Conservation (phyloP, 2,888 invertebrate genomes). For the Drosophila anceps region DNA sequence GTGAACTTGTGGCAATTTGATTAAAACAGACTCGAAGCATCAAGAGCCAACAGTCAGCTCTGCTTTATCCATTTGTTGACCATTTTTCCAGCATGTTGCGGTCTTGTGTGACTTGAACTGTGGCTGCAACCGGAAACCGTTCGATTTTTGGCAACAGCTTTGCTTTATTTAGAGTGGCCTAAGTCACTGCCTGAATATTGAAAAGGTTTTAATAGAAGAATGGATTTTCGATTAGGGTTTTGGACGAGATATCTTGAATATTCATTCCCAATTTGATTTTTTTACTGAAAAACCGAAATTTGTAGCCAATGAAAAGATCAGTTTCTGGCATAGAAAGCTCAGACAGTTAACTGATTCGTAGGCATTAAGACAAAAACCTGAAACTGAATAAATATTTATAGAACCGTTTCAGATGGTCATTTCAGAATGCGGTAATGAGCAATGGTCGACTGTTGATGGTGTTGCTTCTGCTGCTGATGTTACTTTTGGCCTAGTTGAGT, state of each 20-base stretch:
- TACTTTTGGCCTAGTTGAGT: slow-evolving; percentile 66
- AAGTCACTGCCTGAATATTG: slow-evolving; percentile 3
- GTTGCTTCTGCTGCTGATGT: slow-evolving; percentile 24
- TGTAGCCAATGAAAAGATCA: no score
- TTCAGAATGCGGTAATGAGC: slow-evolving; percentile 59
- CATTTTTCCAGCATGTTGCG: slow-evolving; percentile 46
- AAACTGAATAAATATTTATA: neutral
- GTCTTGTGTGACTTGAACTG: slow-evolving; percentile 35
- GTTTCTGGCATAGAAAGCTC: no score
- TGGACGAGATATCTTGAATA: neutral
- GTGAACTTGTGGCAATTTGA: slow-evolving; percentile 69
- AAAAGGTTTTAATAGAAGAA: slow-evolving; percentile 1
- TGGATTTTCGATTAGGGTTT: slow-evolving; percentile 5
- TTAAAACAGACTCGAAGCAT: slow-evolving; percentile 64
- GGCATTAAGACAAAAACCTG: neutral
- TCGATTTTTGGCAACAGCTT: slow-evolving; percentile 21
- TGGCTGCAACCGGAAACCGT: slow-evolving; percentile 24
- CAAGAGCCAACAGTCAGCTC: slow-evolving; percentile 45
- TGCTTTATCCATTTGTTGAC: slow-evolving; percentile 48
- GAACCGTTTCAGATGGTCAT: neutral
- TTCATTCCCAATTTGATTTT: neutral
- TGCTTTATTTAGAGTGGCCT: neutral
- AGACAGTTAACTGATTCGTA: neutral
- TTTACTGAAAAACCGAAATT: neutral
- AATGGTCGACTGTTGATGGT: slow-evolving; percentile 28